phyloP scores from a whole-genome alignment of 1,140 invertebrate species.

The Lethrus apterus region DNA sequence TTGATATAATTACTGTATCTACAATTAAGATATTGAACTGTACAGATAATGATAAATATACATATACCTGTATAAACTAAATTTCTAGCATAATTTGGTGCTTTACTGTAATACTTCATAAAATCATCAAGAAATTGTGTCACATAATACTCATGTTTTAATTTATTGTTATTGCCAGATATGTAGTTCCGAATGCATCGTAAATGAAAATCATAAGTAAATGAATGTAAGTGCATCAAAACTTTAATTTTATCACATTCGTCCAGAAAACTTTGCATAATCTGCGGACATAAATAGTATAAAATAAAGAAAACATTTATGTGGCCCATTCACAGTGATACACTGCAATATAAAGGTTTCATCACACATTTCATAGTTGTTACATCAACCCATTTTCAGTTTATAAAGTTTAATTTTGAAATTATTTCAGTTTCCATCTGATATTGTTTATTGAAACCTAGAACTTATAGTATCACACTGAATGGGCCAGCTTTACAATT shows the following conservation, averaged over 20 bases:
- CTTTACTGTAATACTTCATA: conserved; percentile 74
- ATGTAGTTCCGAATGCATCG: conserved; percentile 67
- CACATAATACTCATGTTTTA: conserved; percentile 66
- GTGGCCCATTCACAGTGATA: too few species aligned
- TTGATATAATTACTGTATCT: conserved; percentile 53
- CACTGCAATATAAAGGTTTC: too few species aligned
- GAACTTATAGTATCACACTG: background rate
- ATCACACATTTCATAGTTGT: too few species aligned
- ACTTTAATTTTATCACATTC: conserved; percentile 70
- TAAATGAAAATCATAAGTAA: conserved; percentile 82
- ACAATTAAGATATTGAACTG: too few species aligned
- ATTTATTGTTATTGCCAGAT: conserved; percentile 45
- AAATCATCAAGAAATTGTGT: conserved; percentile 77
- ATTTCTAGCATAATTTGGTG: conserved; percentile 76
- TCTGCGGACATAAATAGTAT: conserved; percentile 41
- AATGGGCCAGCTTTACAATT: too few species aligned
- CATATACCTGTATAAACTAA: conserved; percentile 60
- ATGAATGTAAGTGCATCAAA: conserved; percentile 76
- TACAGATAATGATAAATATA: conserved; percentile 7
- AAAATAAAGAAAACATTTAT: too few species aligned
- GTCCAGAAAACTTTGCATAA: conserved; percentile 64
- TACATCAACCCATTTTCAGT: too few species aligned
- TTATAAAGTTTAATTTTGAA: too few species aligned
- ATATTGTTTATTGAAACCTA: too few species aligned
- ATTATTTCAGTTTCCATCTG: too few species aligned